These are phyloP conservation scores for Enteromius treurensis DNA, from an alignment of 2,797 vertebrate species.

Conservation along the genomic window DNA sequence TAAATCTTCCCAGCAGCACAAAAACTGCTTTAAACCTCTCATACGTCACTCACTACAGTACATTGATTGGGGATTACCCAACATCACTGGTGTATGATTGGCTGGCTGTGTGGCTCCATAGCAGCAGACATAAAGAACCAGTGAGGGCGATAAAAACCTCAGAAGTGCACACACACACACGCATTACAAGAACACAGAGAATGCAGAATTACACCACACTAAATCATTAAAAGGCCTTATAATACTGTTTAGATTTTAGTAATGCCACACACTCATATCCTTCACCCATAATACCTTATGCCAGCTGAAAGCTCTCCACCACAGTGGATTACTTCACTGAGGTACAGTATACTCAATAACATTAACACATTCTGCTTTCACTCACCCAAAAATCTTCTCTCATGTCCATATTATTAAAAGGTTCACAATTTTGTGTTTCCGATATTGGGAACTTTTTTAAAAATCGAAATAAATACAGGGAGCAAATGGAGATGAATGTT, in stretches of 20 bases:
- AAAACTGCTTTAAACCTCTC: neutral
- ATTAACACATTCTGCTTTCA: neutral
- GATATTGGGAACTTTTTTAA: slow-evolving; percentile 18
- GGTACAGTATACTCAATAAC: neutral
- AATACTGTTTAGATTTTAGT: slow-evolving; percentile 7
- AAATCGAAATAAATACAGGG: neutral
- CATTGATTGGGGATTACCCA: slow-evolving; percentile 69
- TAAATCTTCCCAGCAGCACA: neutral
- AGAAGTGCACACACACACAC: neutral
- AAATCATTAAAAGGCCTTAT: slow-evolving; percentile 4
- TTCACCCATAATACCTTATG: slow-evolving; percentile 46
- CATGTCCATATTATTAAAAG: neutral
- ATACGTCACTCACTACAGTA: slow-evolving; percentile 61
- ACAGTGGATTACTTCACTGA: slow-evolving; percentile 22
- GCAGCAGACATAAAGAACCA: slow-evolving; percentile 55
- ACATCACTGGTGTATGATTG: slow-evolving; percentile 60
- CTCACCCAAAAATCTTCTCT: neutral
- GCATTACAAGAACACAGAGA: neutral
- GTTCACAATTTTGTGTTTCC: neutral
- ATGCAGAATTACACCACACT: neutral
- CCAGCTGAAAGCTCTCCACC: slow-evolving; percentile 30
- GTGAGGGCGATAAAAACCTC: neutral
- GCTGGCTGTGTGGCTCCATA: slow-evolving; percentile 58
- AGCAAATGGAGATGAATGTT: neutral
- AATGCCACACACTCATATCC: slow-evolving; percentile 14